Percentiles rank a stretch among this genome's conserved stretches.
Evolutionary conservation across 2,113 vertebrate genomes (phyloP).

Genomic region (Vireo altiloquus): DNA sequence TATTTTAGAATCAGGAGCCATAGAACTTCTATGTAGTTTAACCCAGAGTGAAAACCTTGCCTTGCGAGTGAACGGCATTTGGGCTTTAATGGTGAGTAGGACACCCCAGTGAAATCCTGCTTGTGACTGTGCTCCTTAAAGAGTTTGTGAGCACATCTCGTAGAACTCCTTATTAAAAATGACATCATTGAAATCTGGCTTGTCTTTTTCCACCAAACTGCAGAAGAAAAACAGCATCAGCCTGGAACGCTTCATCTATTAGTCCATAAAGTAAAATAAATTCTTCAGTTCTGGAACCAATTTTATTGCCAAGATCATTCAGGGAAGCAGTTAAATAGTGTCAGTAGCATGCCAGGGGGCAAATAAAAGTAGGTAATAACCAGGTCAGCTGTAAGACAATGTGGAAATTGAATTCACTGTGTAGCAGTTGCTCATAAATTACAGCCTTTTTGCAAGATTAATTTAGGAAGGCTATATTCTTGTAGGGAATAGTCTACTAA

Average conservation of each 20-base stretch:
- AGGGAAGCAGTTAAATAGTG: neutral
- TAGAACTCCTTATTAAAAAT: neutral
- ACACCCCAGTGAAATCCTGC: neutral
- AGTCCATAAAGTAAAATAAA: neutral
- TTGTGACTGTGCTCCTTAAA: neutral
- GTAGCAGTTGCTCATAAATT: neutral
- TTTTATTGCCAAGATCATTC: neutral
- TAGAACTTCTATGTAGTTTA: constrained; percentile 96
- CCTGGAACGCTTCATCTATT: neutral
- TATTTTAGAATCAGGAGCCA: constrained; percentile 97
- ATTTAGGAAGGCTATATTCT: neutral
- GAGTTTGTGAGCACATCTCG: neutral
- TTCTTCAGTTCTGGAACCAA: neutral
- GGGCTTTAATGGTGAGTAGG: constrained; percentile 95
- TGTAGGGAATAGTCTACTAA: neutral
- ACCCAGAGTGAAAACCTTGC: constrained; percentile 97
- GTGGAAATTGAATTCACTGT: neutral
- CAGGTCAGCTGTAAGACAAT: neutral
- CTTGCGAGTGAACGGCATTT: constrained; percentile 96
- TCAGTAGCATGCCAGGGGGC: neutral
- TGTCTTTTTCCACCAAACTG: neutral
- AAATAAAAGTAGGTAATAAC: neutral
- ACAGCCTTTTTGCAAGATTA: neutral
- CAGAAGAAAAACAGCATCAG: neutral
- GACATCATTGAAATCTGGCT: neutral